Conservation (phyloP, 2,888 invertebrate species). For the Drosophila picticornis region DNA sequence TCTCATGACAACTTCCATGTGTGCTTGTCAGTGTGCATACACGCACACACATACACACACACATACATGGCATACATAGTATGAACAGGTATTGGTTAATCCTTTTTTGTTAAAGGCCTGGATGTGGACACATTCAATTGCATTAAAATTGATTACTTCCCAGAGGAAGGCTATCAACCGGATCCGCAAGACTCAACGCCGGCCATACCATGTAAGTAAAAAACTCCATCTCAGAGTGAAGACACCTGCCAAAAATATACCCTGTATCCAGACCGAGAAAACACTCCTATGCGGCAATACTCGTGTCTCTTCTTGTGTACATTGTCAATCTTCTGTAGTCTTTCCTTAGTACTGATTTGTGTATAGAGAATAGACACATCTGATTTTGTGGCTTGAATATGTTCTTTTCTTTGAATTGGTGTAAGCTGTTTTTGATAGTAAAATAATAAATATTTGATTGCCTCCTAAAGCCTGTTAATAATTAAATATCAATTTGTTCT, state of each 20-base stretch:
- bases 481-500: neutral
- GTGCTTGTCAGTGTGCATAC: neutral
- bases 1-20: neutral
- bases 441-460: neutral
- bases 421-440: neutral
- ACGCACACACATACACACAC: neutral
- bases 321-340: no score
- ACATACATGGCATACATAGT: neutral
- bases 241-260: neutral
- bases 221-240: neutral
- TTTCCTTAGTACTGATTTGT: neutral
- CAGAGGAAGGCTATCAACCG: slow-evolving; percentile 93
- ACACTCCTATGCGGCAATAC: neutral
- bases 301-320: no score
- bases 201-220: slow-evolving; percentile 95
- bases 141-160: slow-evolving; percentile 94
- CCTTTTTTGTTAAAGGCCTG: slow-evolving; percentile 31
- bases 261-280: neutral
- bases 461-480: neutral
- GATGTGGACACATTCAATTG: slow-evolving; percentile 86
- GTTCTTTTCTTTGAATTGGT: neutral
- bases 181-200: slow-evolving; percentile 96
- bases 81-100: neutral
- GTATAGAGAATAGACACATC: neutral
- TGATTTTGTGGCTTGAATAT: neutral